phyloP scores from a whole-genome alignment of 2,113 vertebrate species.

The Mesocricetus auratus region DNA sequence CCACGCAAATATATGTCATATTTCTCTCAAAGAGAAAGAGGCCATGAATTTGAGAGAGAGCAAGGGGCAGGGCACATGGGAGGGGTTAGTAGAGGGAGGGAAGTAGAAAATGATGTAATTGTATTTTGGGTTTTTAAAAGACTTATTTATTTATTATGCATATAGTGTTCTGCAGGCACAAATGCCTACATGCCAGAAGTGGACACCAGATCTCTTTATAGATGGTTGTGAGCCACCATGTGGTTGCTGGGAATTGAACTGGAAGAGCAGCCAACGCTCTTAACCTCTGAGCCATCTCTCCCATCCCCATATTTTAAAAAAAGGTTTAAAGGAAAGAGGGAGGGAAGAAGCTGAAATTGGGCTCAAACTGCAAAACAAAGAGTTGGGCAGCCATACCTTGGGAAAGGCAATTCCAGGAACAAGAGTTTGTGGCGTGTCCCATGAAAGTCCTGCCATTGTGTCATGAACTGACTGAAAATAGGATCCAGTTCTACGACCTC shows the following conservation, averaged over 20 bases:
- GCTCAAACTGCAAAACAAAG: conserved; percentile 22
- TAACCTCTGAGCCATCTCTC: no score
- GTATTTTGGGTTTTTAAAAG: background rate
- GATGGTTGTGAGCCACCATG: no score
- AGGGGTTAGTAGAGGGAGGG: background rate
- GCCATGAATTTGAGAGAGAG: background rate
- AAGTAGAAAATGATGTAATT: background rate
- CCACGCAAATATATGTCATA: background rate
- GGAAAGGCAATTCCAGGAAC: background rate
- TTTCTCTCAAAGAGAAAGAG: background rate
- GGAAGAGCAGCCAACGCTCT: no score
- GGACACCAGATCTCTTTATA: no score
- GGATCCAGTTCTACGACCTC: background rate
- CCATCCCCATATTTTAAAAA: background rate
- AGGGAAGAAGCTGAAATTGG: background rate
- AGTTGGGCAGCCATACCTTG: background rate
- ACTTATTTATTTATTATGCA: no score
- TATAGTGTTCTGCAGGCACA: no score
- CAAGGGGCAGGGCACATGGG: background rate
- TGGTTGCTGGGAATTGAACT: no score
- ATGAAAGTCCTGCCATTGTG: background rate
- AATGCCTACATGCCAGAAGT: no score
- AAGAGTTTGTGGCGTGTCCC: background rate
- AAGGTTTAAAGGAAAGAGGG: background rate
- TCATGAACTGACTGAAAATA: background rate